Conservation (phyloP, 2,797 vertebrate genomes). For the Bovichtus diacanthus region DNA sequence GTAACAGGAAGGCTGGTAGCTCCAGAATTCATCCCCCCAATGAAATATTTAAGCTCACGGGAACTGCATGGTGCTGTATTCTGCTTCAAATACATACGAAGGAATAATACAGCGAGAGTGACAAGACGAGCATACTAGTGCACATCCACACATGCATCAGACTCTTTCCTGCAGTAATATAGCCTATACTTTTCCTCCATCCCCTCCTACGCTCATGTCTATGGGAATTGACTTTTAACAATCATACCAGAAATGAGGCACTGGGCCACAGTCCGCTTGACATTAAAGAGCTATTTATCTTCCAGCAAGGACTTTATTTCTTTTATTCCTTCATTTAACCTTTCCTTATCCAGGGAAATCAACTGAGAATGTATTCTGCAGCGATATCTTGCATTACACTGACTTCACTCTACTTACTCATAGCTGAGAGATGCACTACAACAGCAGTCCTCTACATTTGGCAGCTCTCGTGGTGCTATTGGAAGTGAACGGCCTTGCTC, state of each 20-base stretch:
- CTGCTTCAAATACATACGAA: slow-evolving; percentile 39
- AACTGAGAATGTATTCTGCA: slow-evolving; percentile 32
- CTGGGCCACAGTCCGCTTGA: slow-evolving; percentile 46
- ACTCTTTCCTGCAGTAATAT: slow-evolving; percentile 20
- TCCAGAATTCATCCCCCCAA: slow-evolving; percentile 34
- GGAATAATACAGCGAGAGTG: slow-evolving; percentile 24
- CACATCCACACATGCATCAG: slow-evolving; percentile 27
- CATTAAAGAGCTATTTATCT: slow-evolving; percentile 71
- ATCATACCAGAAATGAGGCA: slow-evolving; percentile 44
- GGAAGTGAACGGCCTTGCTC: slow-evolving; percentile 17
- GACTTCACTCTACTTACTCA: not conserved
- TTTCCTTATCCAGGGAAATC: slow-evolving; percentile 71
- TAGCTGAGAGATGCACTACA: not conserved
- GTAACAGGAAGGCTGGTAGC: slow-evolving; percentile 53
- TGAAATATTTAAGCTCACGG: slow-evolving; percentile 75
- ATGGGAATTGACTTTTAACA: slow-evolving; percentile 48
- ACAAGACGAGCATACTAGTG: slow-evolving; percentile 34
- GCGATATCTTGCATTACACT: slow-evolving; percentile 24
- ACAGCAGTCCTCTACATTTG: not conserved
- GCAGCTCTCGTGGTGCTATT: not conserved
- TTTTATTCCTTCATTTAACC: slow-evolving; percentile 60
- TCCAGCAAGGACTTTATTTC: slow-evolving; percentile 56
- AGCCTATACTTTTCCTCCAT: slow-evolving; percentile 21
- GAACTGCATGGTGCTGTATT: slow-evolving; percentile 44
- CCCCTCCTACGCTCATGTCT: slow-evolving; percentile 36